Evolutionary conservation across 2,113 vertebrate species (phyloP).

Genomic region (Vimba vimba): DNA sequence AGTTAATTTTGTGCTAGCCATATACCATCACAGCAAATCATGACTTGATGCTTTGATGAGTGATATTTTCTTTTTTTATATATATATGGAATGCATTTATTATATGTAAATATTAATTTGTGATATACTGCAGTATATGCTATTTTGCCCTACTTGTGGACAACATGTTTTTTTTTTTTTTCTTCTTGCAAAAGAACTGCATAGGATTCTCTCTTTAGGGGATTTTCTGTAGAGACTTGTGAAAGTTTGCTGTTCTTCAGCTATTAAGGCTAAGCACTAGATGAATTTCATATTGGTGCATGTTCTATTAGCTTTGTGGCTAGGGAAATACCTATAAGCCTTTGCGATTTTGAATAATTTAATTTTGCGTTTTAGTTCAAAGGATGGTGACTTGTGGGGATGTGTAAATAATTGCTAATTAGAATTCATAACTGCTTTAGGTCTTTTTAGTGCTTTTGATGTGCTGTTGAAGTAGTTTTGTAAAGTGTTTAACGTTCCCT

Average conservation of each 20-base stretch:
- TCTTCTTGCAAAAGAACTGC: background rate
- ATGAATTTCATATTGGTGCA: background rate
- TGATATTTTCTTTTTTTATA: background rate
- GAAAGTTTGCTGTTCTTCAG: background rate
- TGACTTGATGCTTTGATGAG: background rate
- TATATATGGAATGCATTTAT: background rate
- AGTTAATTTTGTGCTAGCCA: background rate
- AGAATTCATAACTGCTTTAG: conserved; percentile 5
- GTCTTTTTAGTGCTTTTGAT: background rate
- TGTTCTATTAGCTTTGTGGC: background rate
- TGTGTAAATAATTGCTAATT: conserved; percentile 16
- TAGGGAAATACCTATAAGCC: conserved; percentile 4
- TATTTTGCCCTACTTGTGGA: background rate
- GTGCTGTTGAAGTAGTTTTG: background rate
- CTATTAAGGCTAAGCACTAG: background rate
- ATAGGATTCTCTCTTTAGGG: background rate
- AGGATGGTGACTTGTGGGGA: background rate
- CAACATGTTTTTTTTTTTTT: background rate
- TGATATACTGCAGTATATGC: background rate
- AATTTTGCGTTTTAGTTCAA: background rate
- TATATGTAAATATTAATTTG: background rate
- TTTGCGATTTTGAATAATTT: background rate
- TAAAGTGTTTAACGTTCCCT: background rate
- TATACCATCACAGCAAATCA: too few relatives aligned
- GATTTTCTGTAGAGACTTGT: background rate